These are phyloP conservation scores for Bombus waltoni DNA, from an alignment of 1,140 invertebrate species.

Conservation along the genomic window DNA sequence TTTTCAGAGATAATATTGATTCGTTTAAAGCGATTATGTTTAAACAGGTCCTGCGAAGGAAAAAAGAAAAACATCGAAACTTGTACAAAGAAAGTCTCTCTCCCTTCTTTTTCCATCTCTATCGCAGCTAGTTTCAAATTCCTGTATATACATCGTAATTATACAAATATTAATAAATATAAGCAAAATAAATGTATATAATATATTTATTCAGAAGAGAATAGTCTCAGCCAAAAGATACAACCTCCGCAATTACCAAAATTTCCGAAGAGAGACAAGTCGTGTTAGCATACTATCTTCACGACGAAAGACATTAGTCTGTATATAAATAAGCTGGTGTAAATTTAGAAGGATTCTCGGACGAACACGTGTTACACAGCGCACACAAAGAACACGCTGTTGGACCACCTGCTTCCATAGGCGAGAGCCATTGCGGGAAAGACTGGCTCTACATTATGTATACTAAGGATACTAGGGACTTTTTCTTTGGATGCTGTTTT, in stretches of 20 bases:
- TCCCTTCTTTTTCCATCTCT: neutral
- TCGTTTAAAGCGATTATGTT: neutral
- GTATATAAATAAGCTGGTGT: constrained; percentile 8
- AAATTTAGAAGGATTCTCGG: constrained; percentile 25
- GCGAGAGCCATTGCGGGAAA: constrained; percentile 61
- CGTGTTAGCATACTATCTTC: neutral
- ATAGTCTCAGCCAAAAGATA: neutral
- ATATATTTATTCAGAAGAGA: neutral
- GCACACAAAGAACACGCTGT: neutral
- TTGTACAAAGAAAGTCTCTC: neutral
- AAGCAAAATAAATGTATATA: no score
- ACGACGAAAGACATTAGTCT: neutral
- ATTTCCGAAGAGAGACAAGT: no score
- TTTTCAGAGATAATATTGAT: neutral
- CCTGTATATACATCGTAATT: no score
- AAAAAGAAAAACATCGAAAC: neutral
- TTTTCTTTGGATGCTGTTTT: constrained; percentile 69
- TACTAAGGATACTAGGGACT: constrained; percentile 70
- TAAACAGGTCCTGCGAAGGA: neutral
- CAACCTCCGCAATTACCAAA: accelerated
- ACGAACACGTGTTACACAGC: neutral
- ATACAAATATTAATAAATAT: no score
- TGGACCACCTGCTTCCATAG: constrained; percentile 56
- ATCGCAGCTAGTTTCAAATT: no score
- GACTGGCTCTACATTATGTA: constrained; percentile 67